Base-by-base conservation (phyloP, 2,888 invertebrate species). In the Norana najaformis region DNA sequence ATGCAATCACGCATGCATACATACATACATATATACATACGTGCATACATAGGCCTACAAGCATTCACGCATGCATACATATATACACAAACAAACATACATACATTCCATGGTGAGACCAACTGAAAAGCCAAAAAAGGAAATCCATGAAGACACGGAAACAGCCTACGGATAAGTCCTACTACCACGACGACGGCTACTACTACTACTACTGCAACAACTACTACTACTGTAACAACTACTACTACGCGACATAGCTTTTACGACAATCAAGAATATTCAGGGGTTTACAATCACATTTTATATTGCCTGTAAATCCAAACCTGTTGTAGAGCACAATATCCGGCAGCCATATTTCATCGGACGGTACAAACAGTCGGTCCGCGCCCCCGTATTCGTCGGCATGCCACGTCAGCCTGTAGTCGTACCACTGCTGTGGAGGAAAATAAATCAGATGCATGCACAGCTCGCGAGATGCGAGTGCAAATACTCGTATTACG, bases 301-400 rank as follows among this genome's bases (percentile, higher is more conserved):
- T n/a, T n/a, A n/a, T n/a, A n/a, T n/a, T 8, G 82, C 34, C 23
- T 38, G 16, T 23, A 35, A n/a, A n/a, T n/a, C 6, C 91, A 89
- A 90, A 93, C 94, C 98, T 98, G 95, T 98, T 98, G 94, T 98
- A 98, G 34, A 98, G 96, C 0, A 98, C 98, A 93, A 98, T 98
- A 95, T 98, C 98, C 39, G 98, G 98, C 91, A 98, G 96, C 98
- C 98, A 98, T 94, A 98, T 98, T 94, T 98, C 97, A 95, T 98
- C 98, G 20, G 98, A 98, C 18, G 98, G 98, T 85, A 98, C 98
- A 95, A 98, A 98, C 69, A 98, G 96, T 95, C 98, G 97, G 41
- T 97, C 97, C 89, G 98, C 97, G 13, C 98, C 98, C 0, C 98
- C 98, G 94, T 98, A 98, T 94, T 98, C 98, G 90, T 96, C 95